Base-by-base conservation (phyloP, 2,113 vertebrate genomes). In the Proteles cristata region DNA sequence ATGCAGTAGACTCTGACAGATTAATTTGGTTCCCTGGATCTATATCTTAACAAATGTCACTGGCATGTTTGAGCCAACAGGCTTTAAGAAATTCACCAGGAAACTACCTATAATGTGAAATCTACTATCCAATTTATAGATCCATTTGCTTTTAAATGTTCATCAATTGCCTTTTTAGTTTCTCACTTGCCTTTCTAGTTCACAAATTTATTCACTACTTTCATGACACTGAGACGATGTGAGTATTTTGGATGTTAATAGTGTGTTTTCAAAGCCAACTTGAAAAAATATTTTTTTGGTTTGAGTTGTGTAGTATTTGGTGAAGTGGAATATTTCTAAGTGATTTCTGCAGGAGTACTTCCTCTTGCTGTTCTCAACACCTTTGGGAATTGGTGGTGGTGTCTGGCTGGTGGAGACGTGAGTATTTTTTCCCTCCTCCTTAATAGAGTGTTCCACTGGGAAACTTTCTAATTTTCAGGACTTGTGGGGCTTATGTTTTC, bases 401-500 rank as follows among this genome's bases (percentile, higher is more conserved):
- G 21, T 6, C 58, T 88, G 50, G 74, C 71, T 80, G 92, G 65
- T 69, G 82, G 50, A 79, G 85, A 68, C 3, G 39, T 25, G 61
- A 94, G 45, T 4, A 16, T 33, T 82, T 58, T 26, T 4, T 0
- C 33, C 10, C 33, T 80, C n/a, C 65, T 71, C 43, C 68, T 80
- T 88, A 88, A 82, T 79, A 86, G 95, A 94, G 83, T 35, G 73
- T 43, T 90, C 95, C 97, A 50, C 48, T 76, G 90, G 92, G 93
- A 94, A 63, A 82, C 96, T 88, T 84, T 90, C 88, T 88, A 69
- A 93, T 97, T 97, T 96, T 88, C 74, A 91, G 77, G 53, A 53
- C 65, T 48, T 91, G 88, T 26, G 76, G 79, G 73, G 79, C 12
- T 85, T 96, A 92, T 50, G 83, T 90, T 96, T 97, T 89, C 77